These are phyloP conservation scores for Sylvicola fuscatus DNA, from an alignment of 2,888 invertebrate genomes.

Conservation along the genomic window DNA sequence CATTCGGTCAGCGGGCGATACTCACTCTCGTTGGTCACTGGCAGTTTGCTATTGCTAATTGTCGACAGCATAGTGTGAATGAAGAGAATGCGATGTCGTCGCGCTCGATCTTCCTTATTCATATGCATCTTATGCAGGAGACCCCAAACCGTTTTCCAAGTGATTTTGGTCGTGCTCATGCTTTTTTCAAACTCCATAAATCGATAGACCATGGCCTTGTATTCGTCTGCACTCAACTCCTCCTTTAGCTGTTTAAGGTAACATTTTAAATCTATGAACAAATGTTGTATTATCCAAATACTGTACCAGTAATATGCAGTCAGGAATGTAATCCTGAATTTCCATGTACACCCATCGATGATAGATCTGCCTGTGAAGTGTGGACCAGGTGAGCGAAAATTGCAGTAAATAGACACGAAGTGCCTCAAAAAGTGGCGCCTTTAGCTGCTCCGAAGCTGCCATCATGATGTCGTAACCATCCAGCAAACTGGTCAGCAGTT, in stretches of 20 bases:
- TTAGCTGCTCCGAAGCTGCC: conserved; percentile 34
- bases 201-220: conserved; percentile 23
- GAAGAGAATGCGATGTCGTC: conserved; percentile 18
- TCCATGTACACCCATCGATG: conserved; percentile 30
- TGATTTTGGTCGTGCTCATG: conserved; percentile 31
- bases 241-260: conserved; percentile 15
- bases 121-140: conserved; percentile 21
- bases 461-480: conserved; percentile 42
- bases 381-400: conserved; percentile 44
- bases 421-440: conserved; percentile 36
- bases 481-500: neutral
- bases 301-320: conserved; percentile 30
- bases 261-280: neutral
- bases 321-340: conserved; percentile 32
- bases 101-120: conserved; percentile 18
- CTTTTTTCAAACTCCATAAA: conserved; percentile 37
- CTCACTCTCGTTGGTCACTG: conserved; percentile 1
- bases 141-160: conserved; percentile 30
- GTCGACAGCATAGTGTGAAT: conserved; percentile 21
- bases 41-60: conserved; percentile 8
- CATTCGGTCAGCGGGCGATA: conserved; percentile 15
- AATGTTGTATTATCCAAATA: neutral
- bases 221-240: conserved; percentile 18
- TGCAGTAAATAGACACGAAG: conserved; percentile 38
- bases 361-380: conserved; percentile 45